Conservation (phyloP, 2,888 invertebrate genomes). For the Galeopsomyia nigrocyanea region DNA sequence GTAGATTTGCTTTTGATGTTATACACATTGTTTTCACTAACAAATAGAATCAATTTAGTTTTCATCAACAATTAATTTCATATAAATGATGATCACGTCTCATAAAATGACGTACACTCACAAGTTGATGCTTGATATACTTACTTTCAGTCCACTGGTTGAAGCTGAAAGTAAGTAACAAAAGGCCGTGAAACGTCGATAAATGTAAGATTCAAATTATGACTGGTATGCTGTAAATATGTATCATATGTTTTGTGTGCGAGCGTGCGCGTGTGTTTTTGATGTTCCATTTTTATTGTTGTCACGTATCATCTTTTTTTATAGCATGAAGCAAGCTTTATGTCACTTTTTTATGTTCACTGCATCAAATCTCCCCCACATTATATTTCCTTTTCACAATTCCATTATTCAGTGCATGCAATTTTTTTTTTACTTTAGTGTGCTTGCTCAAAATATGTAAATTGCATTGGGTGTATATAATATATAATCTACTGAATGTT, state of each 20-base stretch:
- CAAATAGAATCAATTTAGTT: too few species aligned
- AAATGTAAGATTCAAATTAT: constrained; percentile 28
- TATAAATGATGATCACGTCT: background rate
- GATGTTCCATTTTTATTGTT: background rate
- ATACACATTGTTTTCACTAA: background rate
- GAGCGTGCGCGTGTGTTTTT: constrained; percentile 3
- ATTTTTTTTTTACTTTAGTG: too few species aligned
- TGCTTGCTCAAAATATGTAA: too few species aligned
- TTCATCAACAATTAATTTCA: too few species aligned
- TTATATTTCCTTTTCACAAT: constrained; percentile 6
- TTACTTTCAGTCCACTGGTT: constrained; percentile 42
- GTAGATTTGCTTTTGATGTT: constrained; percentile 51
- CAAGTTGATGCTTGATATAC: constrained; percentile 36
- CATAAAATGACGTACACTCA: background rate
- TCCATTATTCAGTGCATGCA: constrained; percentile 23
- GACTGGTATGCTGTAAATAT: constrained; percentile 32
- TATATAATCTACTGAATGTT: too few species aligned
- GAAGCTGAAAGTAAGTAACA: constrained; percentile 44
- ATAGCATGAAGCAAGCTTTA: background rate
- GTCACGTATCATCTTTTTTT: too few species aligned
- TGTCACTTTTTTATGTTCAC: constrained; percentile 5
- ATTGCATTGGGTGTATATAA: too few species aligned
- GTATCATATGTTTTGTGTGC: background rate
- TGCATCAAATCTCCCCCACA: background rate
- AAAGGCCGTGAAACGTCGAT: constrained; percentile 6